phyloP scores from a whole-genome alignment of 1,140 invertebrate genomes.

The Drosophila sp. region DNA sequence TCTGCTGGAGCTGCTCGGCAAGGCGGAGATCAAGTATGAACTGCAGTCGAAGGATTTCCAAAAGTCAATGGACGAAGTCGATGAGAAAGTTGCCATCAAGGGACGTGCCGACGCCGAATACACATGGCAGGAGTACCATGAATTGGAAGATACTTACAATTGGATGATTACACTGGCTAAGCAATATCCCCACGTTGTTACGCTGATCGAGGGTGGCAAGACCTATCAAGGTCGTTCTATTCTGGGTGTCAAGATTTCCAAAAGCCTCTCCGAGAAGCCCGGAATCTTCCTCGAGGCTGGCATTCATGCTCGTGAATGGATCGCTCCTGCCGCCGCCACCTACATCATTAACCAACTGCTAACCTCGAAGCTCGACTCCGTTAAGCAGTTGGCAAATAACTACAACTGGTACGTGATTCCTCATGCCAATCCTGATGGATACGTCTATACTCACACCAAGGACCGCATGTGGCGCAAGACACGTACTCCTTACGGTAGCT shows the following conservation, averaged over 20 bases:
- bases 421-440: conserved; percentile 91
- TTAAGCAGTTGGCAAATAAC: conserved; percentile 86
- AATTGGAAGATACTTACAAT: conserved; percentile 85
- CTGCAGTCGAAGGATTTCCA: conserved; percentile 66
- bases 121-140: conserved; percentile 85
- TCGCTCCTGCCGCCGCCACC: conserved; percentile 89
- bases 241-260: conserved; percentile 86
- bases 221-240: conserved; percentile 88
- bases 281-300: conserved; percentile 86
- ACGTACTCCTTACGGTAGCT: conserved; percentile 85
- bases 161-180: conserved; percentile 85
- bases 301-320: conserved; percentile 92
- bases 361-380: conserved; percentile 82
- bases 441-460: conserved; percentile 88
- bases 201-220: conserved; percentile 85
- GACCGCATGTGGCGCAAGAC: conserved; percentile 92
- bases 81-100: conserved; percentile 65
- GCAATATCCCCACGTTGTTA: conserved; percentile 84
- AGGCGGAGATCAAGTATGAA: conserved; percentile 84
- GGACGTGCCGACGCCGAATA: conserved; percentile 54
- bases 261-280: conserved; percentile 69
- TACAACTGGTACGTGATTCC: conserved; percentile 91
- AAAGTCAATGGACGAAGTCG: conserved; percentile 56
- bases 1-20: conserved; percentile 65
- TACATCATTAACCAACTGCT: conserved; percentile 89